These are phyloP conservation scores for Hylia prasina DNA, from an alignment of 2,113 vertebrate species.

Conservation along the genomic window DNA sequence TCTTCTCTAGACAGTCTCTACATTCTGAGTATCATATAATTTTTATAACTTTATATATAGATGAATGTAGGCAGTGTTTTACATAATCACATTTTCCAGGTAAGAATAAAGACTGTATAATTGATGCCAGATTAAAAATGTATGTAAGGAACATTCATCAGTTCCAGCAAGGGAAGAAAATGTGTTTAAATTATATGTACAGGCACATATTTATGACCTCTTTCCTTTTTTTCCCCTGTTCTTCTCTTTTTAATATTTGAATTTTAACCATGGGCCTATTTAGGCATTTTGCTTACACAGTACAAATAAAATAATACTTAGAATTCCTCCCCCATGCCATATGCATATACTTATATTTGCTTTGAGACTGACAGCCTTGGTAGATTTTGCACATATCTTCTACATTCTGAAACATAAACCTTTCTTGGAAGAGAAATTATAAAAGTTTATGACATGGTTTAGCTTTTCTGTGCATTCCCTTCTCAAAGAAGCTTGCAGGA, in stretches of 20 bases:
- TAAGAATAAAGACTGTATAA: neutral
- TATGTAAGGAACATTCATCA: neutral
- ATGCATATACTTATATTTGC: constrained; percentile 9
- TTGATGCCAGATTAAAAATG: neutral
- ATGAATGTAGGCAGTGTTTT: neutral
- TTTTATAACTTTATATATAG: neutral
- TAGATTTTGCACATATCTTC: neutral
- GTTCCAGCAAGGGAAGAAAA: neutral
- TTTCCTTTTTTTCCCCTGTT: accelerated
- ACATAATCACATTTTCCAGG: neutral
- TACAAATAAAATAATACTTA: constrained; percentile 23
- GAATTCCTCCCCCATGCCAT: constrained; percentile 13
- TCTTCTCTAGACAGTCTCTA: neutral
- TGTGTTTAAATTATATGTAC: neutral
- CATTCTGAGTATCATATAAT: neutral
- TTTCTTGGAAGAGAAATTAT: neutral
- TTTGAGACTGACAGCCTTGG: constrained; percentile 16
- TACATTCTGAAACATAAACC: neutral
- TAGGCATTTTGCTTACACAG: constrained; percentile 5
- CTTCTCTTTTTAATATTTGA: neutral
- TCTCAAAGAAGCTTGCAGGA: neutral
- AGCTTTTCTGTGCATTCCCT: neutral
- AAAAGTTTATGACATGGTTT: neutral
- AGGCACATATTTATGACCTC: neutral
- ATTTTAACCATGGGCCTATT: neutral